phyloP scores from a whole-genome alignment of 2,888 invertebrate species.

The Cataglyphis altisquamis region DNA sequence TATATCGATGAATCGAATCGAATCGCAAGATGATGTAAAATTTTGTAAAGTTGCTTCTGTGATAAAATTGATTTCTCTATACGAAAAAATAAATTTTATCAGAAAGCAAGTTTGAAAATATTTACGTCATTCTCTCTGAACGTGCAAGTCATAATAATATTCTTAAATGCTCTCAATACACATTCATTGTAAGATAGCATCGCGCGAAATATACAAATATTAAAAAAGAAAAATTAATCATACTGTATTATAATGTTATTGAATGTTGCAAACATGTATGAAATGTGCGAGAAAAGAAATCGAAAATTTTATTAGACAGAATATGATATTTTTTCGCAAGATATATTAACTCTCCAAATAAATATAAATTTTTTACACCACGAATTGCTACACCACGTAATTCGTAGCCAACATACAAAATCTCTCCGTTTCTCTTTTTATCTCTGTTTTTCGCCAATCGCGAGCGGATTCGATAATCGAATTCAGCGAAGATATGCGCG shows the following conservation, averaged over 20 bases:
- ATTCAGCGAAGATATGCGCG: background rate
- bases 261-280: background rate
- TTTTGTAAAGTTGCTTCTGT: constrained; percentile 6
- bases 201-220: background rate
- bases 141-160: background rate
- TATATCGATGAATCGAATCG: constrained; percentile 5
- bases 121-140: background rate
- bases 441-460: background rate
- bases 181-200: background rate
- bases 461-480: background rate
- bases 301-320: background rate
- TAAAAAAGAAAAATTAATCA: background rate
- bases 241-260: background rate
- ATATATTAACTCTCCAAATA: background rate
- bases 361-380: background rate
- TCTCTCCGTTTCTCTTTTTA: background rate
- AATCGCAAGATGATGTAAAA: constrained; percentile 34
- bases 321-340: background rate
- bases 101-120: background rate
- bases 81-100: constrained; percentile 1
- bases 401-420: background rate
- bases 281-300: background rate
- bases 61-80: background rate
- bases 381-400: background rate
- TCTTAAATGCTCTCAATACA: background rate